Evolutionary conservation across 2,888 invertebrate species (phyloP).

Genomic region (Microctonus aethiopoides): DNA sequence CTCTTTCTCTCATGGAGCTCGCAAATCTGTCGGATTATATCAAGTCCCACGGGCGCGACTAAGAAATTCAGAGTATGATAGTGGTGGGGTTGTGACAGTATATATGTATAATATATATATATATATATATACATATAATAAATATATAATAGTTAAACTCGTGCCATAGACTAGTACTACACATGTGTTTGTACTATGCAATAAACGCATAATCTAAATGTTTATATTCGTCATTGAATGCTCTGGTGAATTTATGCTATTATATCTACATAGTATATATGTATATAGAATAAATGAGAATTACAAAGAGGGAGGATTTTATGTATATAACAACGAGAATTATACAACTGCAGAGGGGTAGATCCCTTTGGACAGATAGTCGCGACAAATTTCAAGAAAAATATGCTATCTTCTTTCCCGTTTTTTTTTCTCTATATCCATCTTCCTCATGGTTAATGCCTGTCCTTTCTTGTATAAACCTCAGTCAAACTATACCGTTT

Average conservation of each 20-base stretch:
- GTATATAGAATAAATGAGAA: neutral
- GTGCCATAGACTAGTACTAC: slow-evolving; percentile 2
- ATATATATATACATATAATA: too few relatives aligned
- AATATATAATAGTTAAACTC: neutral
- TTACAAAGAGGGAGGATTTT: slow-evolving; percentile 13
- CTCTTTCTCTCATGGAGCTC: neutral
- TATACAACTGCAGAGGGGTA: slow-evolving; percentile 54
- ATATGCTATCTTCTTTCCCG: slow-evolving; percentile 52
- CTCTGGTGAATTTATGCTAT: neutral
- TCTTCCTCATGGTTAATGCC: too few relatives aligned
- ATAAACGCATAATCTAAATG: slow-evolving; percentile 24
- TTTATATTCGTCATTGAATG: slow-evolving; percentile 18
- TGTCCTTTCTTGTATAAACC: neutral
- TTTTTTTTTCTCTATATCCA: neutral
- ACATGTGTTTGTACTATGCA: neutral
- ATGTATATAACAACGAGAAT: slow-evolving; percentile 19
- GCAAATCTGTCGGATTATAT: slow-evolving; percentile 25
- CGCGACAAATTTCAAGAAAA: slow-evolving; percentile 65
- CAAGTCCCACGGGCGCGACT: slow-evolving; percentile 1
- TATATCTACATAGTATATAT: neutral
- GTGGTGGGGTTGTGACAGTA: neutral
- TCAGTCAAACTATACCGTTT: neutral
- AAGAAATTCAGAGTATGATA: neutral
- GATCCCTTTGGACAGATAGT: slow-evolving; percentile 61
- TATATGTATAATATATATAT: too few relatives aligned